Evolutionary conservation across 2,113 vertebrate species (phyloP).

Genomic region (Microcebus lehilahytsara): DNA sequence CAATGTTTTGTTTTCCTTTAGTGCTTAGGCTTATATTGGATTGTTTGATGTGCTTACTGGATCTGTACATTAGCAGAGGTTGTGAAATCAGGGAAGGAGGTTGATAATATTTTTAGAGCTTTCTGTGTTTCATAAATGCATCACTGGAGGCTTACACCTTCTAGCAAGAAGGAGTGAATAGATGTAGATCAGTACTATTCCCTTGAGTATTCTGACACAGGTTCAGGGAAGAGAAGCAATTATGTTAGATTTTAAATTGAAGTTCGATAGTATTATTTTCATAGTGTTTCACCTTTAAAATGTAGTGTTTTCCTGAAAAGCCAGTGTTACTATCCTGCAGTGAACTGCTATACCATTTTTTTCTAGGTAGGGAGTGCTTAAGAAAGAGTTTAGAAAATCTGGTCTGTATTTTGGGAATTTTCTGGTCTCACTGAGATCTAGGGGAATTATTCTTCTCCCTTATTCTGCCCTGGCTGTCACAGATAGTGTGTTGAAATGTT

Average conservation of each 20-base stretch:
- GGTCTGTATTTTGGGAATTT: background rate
- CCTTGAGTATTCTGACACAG: constrained; percentile 55
- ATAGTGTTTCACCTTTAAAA: constrained; percentile 70
- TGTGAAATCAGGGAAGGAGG: constrained; percentile 42
- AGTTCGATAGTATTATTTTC: constrained; percentile 72
- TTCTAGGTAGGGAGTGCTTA: background rate
- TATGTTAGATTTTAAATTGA: constrained; percentile 74
- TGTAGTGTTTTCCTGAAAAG: constrained; percentile 62
- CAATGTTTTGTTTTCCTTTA: constrained; percentile 3
- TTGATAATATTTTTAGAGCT: constrained; percentile 65
- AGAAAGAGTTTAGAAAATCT: background rate
- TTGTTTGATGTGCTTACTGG: constrained; percentile 45
- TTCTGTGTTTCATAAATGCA: constrained; percentile 53
- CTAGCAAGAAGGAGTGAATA: constrained; percentile 73
- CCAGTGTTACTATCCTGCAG: background rate
- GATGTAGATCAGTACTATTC: constrained; percentile 61
- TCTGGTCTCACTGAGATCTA: background rate
- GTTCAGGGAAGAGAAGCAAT: constrained; percentile 72
- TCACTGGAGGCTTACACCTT: constrained; percentile 69
- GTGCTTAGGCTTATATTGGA: background rate
- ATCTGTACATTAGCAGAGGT: background rate
- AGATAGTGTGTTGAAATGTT: background rate
- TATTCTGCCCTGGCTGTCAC: background rate
- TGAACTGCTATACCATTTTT: background rate
- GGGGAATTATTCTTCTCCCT: background rate